These are phyloP conservation scores for Leucophora obtusa DNA, from an alignment of 2,888 invertebrate genomes.

Conservation along the genomic window DNA sequence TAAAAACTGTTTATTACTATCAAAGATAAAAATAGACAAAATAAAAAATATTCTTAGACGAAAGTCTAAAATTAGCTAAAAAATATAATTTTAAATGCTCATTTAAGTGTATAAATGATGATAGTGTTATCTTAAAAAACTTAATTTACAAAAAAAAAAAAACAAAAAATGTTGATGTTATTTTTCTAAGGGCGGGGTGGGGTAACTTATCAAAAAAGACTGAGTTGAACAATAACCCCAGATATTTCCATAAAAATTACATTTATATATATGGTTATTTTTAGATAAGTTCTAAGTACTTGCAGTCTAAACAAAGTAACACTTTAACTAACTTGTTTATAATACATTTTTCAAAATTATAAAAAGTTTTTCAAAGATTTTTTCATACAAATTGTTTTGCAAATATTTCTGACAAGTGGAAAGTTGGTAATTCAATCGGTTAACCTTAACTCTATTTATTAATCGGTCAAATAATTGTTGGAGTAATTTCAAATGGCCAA, in stretches of 20 bases:
- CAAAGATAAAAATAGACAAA: conserved; percentile 4
- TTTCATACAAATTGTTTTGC: no score
- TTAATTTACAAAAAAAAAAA: conserved; percentile 34
- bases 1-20: conserved; percentile 29
- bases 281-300: no score
- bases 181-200: background rate
- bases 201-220: no score
- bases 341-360: background rate
- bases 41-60: conserved; percentile 20
- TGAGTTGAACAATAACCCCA: no score
- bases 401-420: no score
- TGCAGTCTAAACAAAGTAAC: conserved; percentile 15
- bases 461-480: no score
- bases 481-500: no score
- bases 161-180: background rate
- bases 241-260: no score
- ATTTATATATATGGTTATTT: no score
- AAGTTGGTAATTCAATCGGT: no score
- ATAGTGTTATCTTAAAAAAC: conserved; percentile 9
- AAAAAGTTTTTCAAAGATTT: no score
- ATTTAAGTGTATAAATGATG: conserved; percentile 7
- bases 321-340: background rate
- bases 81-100: conserved; percentile 40
- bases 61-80: conserved; percentile 48
- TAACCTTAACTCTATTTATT: no score